Base-by-base conservation (phyloP, 1,140 invertebrate species). In the Cydia strobilella region DNA sequence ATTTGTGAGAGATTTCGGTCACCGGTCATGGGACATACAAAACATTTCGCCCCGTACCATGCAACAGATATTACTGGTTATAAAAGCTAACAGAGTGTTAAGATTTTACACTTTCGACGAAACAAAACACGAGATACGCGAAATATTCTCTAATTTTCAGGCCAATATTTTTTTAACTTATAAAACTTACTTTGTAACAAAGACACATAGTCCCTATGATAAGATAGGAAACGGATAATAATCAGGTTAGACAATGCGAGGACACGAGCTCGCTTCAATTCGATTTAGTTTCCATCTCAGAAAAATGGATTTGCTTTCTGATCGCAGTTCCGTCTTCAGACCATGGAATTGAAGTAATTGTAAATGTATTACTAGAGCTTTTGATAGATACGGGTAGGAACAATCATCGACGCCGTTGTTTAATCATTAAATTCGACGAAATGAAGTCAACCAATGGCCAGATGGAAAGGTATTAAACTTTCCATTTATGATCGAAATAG, bases 221-320 rank as follows among this genome's bases (percentile, higher is more conserved):
- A 35, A 13, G 6, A 51, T 25, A 71, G 76, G 65, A 75, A 77
- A 78, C 63, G 20, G 31, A 77, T 73, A 77, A 79, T 85, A 84
- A 84, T 85, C 79, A 78, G 78, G 80, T 84, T 83, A 78, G 74
- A 77, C 77, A 80, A 75, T 76, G 73, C 78, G 76, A 35, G 39
- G 63, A 76, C 75, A 76, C 72, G 75, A 69, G 65, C 31, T n/a
- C 35, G 75, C 72, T 72, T 79, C 80, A 81, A 80, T 83, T 82
- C 62, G 76, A 80, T 82, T 81, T 74, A 65, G 63, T 74, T 20
- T 76, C 77, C 75, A 80, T 81, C 79, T 79, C 75, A 78, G 74
- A 74, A 76, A 81, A 80, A 75, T 79, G 51, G 75, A 76, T 76
- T 76, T 73, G 12, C 23, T 69, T n/a, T 35, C 63, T 39, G 63